Conservation (phyloP, 1,140 invertebrate species). For the Oppia nitens region DNA sequence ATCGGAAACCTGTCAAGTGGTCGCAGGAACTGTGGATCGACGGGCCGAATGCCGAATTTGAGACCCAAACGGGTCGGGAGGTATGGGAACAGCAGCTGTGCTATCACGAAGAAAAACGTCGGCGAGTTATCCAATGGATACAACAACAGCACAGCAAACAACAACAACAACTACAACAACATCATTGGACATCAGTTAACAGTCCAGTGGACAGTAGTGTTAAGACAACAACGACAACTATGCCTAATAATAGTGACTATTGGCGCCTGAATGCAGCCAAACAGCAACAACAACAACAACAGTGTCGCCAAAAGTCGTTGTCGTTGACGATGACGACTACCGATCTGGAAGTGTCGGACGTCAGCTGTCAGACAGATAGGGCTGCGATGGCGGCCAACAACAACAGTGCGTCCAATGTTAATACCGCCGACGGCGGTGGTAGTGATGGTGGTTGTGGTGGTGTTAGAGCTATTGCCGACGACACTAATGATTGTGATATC, state of each 20-base stretch:
- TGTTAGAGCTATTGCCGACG: no score
- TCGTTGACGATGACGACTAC: not conserved
- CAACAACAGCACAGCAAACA: conserved; percentile 1
- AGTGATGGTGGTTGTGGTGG: no score
- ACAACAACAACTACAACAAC: no score
- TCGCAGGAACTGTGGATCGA: conserved; percentile 15
- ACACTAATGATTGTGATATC: not conserved
- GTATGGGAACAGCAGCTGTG: not conserved
- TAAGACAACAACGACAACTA: not conserved
- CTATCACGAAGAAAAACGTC: conserved; percentile 4
- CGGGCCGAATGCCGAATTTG: conserved; percentile 8
- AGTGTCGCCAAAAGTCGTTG: not conserved
- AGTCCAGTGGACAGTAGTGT: not conserved
- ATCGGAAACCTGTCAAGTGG: not conserved
- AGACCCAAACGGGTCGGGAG: not conserved
- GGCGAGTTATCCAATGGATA: conserved; percentile 13
- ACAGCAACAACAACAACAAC: not conserved
- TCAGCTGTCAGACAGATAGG: not conserved
- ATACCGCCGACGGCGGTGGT: no score
- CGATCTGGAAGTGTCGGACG: not conserved
- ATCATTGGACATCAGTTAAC: no score
- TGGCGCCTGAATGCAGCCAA: not conserved
- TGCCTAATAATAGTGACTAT: not conserved
- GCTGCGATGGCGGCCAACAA: not conserved
- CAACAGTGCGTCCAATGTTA: not conserved